These are phyloP conservation scores for Sminthurides bifidus DNA, from an alignment of 1,140 invertebrate species.

Conservation along the genomic window DNA sequence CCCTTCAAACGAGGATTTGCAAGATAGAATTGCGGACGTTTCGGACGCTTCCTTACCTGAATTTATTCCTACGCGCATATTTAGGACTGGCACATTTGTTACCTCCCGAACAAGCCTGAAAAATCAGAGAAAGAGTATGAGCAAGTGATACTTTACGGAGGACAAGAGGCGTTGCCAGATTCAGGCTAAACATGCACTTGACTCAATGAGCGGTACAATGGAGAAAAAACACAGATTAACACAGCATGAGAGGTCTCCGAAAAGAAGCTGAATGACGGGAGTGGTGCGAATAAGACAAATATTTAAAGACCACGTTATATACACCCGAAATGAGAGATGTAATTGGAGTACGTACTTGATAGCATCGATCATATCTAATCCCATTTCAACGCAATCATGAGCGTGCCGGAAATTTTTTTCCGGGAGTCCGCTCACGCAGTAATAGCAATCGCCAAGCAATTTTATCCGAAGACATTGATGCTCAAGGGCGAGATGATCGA, in stretches of 20 bases:
- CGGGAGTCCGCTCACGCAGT: constrained; percentile 86
- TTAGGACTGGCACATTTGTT: constrained; percentile 56
- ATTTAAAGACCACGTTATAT: background rate
- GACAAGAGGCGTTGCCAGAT: too few relatives aligned
- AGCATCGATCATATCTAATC: constrained; percentile 90
- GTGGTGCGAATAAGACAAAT: constrained; percentile 1
- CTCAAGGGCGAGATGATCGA: constrained; percentile 79
- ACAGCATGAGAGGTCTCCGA: background rate
- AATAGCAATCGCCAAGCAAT: constrained; percentile 87
- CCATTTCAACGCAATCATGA: constrained; percentile 90
- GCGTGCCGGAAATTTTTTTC: constrained; percentile 77
- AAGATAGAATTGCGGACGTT: background rate
- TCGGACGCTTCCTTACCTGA: constrained; percentile 77
- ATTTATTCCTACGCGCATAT: constrained; percentile 92
- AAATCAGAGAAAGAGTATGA: constrained; percentile 3
- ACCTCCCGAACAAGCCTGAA: constrained; percentile 69
- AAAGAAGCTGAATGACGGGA: background rate
- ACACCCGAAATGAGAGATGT: background rate
- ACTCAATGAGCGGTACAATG: too few relatives aligned
- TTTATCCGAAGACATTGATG: constrained; percentile 88
- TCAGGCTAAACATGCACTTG: too few relatives aligned
- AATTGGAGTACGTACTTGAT: constrained; percentile 63
- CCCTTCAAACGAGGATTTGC: too few relatives aligned
- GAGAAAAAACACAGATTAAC: too few relatives aligned
- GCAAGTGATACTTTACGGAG: too few relatives aligned